Evolutionary conservation across 1,140 invertebrate genomes (phyloP).

Genomic region (Trinorchestia longiramus): DNA sequence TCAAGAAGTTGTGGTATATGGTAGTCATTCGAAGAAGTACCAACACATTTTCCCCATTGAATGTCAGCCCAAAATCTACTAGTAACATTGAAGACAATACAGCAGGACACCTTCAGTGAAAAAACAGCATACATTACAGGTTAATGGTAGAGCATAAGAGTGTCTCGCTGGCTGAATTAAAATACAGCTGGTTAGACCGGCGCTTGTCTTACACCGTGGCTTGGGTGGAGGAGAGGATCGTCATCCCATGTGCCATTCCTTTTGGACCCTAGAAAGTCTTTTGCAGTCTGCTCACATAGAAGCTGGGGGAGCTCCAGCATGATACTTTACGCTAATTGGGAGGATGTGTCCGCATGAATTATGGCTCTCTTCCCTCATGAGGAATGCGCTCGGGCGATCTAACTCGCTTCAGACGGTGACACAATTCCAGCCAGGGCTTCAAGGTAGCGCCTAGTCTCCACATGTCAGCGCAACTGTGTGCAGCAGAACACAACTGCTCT

Average conservation of each 20-base stretch:
- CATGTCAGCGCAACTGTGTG: not conserved
- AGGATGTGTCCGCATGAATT: constrained; percentile 41
- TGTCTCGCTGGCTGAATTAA: not conserved
- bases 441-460: not conserved
- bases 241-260: not conserved
- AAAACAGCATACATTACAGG: not conserved
- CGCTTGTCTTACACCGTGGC: not conserved
- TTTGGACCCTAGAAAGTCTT: not conserved
- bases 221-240: not conserved
- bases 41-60: not conserved
- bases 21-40: not conserved
- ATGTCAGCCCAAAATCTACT: not conserved
- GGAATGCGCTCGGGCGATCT: constrained; percentile 9
- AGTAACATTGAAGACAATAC: not conserved
- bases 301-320: constrained; percentile 6
- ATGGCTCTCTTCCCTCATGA: constrained; percentile 31
- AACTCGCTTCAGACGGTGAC: constrained; percentile 5
- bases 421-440: not conserved
- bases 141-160: not conserved
- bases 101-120: not conserved
- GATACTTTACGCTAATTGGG: constrained; percentile 43
- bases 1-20: not conserved
- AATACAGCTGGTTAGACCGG: not conserved
- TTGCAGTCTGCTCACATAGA: not conserved
- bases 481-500: not conserved